Conservation (phyloP, 2,113 vertebrate species). For the Regulus satrapa region DNA sequence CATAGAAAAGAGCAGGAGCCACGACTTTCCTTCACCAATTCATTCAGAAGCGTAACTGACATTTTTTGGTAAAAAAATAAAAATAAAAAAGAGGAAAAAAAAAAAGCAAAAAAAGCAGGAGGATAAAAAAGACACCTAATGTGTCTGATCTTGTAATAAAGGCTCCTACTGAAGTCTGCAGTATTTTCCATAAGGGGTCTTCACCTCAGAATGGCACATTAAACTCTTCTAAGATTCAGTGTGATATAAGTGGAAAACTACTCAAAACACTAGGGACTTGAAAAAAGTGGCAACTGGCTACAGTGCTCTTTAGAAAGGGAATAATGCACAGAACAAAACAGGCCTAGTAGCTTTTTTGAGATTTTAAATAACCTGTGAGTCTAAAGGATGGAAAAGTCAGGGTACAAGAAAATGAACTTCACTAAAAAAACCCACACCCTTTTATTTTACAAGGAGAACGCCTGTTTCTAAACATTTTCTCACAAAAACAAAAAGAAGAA, state of each 20-base stretch:
- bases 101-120: neutral
- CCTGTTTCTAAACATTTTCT: neutral
- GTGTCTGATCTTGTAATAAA: neutral
- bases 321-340: neutral
- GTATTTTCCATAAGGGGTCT: neutral
- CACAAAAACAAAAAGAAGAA: neutral
- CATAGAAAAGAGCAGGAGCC: neutral
- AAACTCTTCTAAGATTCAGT: neutral
- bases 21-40: neutral
- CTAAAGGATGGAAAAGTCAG: neutral
- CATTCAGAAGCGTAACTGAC: neutral
- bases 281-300: neutral
- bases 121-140: neutral
- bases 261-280: neutral
- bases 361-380: neutral
- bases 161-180: neutral
- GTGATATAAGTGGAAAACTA: neutral
- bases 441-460: neutral
- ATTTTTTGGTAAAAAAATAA: neutral
- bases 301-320: neutral
- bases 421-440: rapidly evolving
- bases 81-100: neutral
- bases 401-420: neutral
- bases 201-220: neutral
- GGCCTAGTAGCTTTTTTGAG: neutral